Evolutionary conservation across 35 echinoderm and acorn worm genomes (phyloP).

Genomic region (Eucidaris tribuloides): DNA sequence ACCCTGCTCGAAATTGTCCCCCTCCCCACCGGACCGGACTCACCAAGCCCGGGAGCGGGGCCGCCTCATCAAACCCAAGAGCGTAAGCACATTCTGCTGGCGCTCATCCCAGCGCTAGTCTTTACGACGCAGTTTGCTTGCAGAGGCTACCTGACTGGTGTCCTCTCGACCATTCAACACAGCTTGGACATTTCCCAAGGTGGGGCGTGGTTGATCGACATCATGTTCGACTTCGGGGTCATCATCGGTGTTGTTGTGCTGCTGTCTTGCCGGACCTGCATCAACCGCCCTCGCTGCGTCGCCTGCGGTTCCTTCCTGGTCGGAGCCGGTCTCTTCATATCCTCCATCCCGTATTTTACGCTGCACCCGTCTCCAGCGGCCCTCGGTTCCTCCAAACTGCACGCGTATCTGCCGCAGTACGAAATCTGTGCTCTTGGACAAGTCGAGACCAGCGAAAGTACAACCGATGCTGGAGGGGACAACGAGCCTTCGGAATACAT

Average conservation of each 20-base stretch:
- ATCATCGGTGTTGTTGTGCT: not conserved
- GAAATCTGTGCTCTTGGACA: not conserved
- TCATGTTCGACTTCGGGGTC: constrained; percentile 1
- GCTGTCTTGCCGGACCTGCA: not conserved
- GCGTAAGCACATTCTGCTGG: constrained; percentile 1
- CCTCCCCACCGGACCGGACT: not conserved
- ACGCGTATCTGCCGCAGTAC: not conserved
- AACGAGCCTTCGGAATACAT: not conserved
- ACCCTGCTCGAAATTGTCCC: not conserved
- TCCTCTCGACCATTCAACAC: constrained; percentile 13
- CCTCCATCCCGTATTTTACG: not conserved
- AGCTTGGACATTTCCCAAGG: constrained; percentile 14
- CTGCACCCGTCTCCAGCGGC: not conserved
- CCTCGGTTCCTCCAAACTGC: not conserved
- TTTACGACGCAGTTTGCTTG: constrained; percentile 24
- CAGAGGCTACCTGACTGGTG: constrained; percentile 12
- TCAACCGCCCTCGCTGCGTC: constrained; percentile 17
- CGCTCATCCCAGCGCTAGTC: not conserved
- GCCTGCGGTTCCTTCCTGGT: not conserved
- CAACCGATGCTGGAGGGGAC: not conserved
- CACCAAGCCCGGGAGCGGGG: not conserved
- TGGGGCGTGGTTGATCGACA: constrained; percentile 4
- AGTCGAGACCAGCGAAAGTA: not conserved
- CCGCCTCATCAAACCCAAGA: constrained; percentile 16
- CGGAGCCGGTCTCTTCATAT: constrained; percentile 3